Conservation (phyloP, 2,113 vertebrate genomes). For the Gracilinanus agilis region DNA sequence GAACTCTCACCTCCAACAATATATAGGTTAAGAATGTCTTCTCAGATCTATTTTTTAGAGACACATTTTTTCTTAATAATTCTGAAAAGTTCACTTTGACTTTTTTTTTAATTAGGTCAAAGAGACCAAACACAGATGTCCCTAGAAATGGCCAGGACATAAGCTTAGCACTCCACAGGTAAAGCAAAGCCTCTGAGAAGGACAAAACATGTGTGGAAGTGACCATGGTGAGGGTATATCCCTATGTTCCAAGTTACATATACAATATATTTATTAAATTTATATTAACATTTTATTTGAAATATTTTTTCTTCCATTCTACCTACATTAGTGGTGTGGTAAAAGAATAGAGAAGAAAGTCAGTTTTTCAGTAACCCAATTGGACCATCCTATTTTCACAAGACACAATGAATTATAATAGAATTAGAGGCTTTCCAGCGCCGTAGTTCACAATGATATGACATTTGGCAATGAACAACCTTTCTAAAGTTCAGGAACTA, state of each 20-base stretch:
- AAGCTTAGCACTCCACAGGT: no score
- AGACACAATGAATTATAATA: slow-evolving; percentile 64
- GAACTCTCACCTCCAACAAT: no score
- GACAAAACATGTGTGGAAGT: not conserved
- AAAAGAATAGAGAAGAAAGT: not conserved
- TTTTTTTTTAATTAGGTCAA: no score
- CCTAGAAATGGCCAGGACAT: no score
- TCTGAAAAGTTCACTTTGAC: no score
- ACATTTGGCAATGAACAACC: slow-evolving; percentile 83
- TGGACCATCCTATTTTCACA: slow-evolving; percentile 55
- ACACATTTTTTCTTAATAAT: no score
- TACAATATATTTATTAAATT: not conserved
- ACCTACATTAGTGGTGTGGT: not conserved
- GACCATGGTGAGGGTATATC: not conserved
- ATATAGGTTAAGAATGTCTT: no score
- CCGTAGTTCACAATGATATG: slow-evolving; percentile 73
- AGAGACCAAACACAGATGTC: no score
- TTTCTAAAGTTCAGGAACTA: slow-evolving; percentile 86
- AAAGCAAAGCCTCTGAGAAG: no score
- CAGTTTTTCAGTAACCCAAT: slow-evolving; percentile 34
- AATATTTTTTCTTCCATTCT: not conserved
- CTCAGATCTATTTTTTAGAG: no score
- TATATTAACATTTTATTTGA: slow-evolving; percentile 21
- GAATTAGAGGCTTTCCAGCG: slow-evolving; percentile 76
- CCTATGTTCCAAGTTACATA: not conserved